Evolutionary conservation across 2,797 vertebrate species (phyloP), one percentile per base, ranked within the genome.

Genomic region (Heliangelus exortis): DNA sequence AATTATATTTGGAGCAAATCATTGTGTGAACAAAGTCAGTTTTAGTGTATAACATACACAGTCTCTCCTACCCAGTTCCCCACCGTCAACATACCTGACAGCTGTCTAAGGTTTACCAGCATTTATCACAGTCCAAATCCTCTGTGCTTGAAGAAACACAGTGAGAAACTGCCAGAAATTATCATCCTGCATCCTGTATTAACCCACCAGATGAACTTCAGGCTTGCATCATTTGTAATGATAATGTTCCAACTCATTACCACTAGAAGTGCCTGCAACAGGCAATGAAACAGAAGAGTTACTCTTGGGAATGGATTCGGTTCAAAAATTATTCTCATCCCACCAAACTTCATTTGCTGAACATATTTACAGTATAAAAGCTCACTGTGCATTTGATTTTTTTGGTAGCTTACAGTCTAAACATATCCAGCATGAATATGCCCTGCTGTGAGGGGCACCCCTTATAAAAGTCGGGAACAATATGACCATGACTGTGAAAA

Each of bases 61-160:
- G 22, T 57, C 29, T n/a, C 26, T 62, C 33, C 41, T 72, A 72
- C 67, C 67, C 33, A 28, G 4, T 54, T 79, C 76, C n/a, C 26
- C 15, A 28, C n/a, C 67, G 72, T 36, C 61, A 85, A 53, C 39
- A 45, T 41, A 75, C 23, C 65, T 89, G 89, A 83, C 55, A 93
- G 59, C 48, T 71, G 65, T 39, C 57, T 62, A 21, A 62, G 28
- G 17, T 80, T 71, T 77, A 77, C 41, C 68, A 77, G 61, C 53
- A 28, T 71, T 89, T 91, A 54, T 26, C 72, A 74, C 34, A 77
- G 63, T 26, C 25, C 33, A 66, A 67, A 83, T 73, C 48, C 19
- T 29, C 68, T 78, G 34, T 3, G 9, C 59, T 50, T 53, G 8
- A 55, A 66, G 39, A 73, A 86, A 39, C 23, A 63, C 12, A 15